Evolutionary conservation across 1,140 invertebrate genomes (phyloP).

Genomic region (Lamellibrachia luymesi): DNA sequence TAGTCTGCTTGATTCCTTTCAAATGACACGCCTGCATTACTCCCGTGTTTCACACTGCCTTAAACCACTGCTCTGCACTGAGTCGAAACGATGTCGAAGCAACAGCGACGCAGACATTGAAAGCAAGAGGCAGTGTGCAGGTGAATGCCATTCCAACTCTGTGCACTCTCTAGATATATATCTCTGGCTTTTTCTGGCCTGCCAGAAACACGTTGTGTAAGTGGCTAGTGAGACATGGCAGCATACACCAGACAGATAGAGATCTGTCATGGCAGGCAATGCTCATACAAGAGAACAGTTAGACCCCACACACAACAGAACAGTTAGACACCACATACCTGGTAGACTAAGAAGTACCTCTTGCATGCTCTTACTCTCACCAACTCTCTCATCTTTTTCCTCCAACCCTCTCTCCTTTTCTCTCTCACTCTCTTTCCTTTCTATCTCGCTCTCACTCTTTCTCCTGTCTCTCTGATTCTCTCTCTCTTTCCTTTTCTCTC

Average conservation of each 20-base stretch:
- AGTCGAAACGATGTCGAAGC: not conserved
- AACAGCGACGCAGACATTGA: not conserved
- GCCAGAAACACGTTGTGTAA: not conserved
- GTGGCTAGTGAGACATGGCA: not conserved
- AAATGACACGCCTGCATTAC: not conserved
- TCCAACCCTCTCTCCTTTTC: no score
- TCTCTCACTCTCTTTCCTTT: not conserved
- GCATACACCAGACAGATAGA: not conserved
- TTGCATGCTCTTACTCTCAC: not conserved
- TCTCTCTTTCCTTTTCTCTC: no score
- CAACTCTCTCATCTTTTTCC: not conserved
- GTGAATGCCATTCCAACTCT: not conserved
- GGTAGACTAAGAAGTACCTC: not conserved
- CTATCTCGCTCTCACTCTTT: not conserved
- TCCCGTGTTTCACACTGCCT: not conserved
- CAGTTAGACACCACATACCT: not conserved
- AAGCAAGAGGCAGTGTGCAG: not conserved
- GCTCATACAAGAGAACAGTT: not conserved
- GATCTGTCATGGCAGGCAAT: not conserved
- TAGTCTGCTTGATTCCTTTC: not conserved
- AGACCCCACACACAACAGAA: not conserved
- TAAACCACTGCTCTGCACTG: not conserved
- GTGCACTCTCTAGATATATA: not conserved
- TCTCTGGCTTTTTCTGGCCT: not conserved
- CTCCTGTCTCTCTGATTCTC: no score